Evolutionary conservation across 2,113 vertebrate genomes (phyloP), one percentile per base, ranked within the genome.

Genomic region (Galbula dea): DNA sequence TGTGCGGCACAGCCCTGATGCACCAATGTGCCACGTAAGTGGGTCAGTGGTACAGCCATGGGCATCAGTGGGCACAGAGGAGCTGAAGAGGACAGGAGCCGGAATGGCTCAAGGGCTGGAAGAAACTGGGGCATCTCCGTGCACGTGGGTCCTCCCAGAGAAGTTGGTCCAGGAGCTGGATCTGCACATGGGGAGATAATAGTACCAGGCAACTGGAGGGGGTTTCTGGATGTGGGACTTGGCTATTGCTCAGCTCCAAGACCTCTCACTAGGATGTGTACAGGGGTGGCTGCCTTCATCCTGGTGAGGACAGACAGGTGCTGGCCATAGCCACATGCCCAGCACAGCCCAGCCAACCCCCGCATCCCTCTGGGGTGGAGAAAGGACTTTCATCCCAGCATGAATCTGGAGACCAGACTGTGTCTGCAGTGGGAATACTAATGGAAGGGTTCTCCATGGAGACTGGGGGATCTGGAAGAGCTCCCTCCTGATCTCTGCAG

Each of bases 21-120:
- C 2, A 8, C 81, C 0, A 0, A 16, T 4, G 37, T 73, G 75
- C 63, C 54, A 49, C 0, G 3, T 80, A 96, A 96, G 51, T 96
- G 93, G 96, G 96, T 96, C 95, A 96, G 90, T 89, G 85, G 92
- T 82, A 73, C 83, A 95, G 92, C 93, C n/a, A 3, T 85, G 95
- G 91, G 94, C 91, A 85, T 46, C 27, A 0, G n/a, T 0, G 10
- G 49, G 89, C 85, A 61, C 63, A 2, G 51, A 85, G 87, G 82
- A 95, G 72, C 82, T 89, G 90, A 22, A 69, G 89, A 88, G 92
- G 93, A 94, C 82, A 85, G 63, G 59, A 95, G 82, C 39, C 7
- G 4, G 63, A 87, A 83, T 58, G 84, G 89, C 93, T 93, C 59
- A 83, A 95, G 82, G 89, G 91, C 93, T 93, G 82, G 11, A 69